Evolutionary conservation across 2,797 vertebrate genomes (phyloP), one percentile per base, ranked within the genome.

Genomic region (Catostomus latipinnis): DNA sequence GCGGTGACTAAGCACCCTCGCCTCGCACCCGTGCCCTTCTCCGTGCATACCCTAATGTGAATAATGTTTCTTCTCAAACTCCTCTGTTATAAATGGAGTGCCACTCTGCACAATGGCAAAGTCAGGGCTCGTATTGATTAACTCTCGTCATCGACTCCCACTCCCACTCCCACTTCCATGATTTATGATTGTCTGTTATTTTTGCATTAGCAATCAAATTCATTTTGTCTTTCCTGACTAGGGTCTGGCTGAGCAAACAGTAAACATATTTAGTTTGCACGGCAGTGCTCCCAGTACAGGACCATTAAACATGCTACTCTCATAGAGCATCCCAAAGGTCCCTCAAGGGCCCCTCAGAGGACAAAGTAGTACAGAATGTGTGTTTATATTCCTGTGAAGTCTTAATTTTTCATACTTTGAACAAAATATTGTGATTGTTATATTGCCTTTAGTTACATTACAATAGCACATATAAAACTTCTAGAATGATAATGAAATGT

Each of bases 201-300:
- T 96, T 96, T 96, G 95, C 95, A 96, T 96, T 96, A 96, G 93
- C 94, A 94, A 94, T 96, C 95, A 96, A 95, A 96, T 97, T 95
- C 93, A 95, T 96, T 95, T 96, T 96, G 94, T 97, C 95, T 95
- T 91, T 93, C 87, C 87, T 83, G 84, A n/a, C 92, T 89, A 90
- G 91, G 93, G 94, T 94, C 91, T 89, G 90, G 89, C 87, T 81
- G 87, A 79, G 91, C 91, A 94, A 95, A 94, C 92, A 92, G 94
- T 95, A 96, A 95, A 95, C 94, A 94, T 86, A 89, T 89, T 86
- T 83, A 84, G 83, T 85, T 76, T 81, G 68, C 80, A 71, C 34
- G 70, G 69, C 69, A 57, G 16, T 52, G 74, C 71, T 81, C 53
- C 67, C 66, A 58, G 75, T 45, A 22, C 71, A 46, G 80, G 86